Base-by-base conservation (phyloP, 1,140 invertebrate species). In the Bombus confusus region DNA sequence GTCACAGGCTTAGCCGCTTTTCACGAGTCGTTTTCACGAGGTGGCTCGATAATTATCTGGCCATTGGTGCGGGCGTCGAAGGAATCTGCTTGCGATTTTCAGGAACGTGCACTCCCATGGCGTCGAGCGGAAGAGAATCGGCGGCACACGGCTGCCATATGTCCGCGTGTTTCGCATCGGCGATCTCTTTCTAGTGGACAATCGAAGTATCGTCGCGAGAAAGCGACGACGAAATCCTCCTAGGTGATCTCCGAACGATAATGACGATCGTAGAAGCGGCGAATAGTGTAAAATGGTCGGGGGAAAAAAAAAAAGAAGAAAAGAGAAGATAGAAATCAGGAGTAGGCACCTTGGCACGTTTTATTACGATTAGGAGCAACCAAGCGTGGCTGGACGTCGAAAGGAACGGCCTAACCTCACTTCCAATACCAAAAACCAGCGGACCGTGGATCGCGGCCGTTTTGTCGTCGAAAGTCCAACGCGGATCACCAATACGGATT, bases 321-420 rank as follows among this genome's bases (percentile, higher is more conserved):
- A 82, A 78, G 83, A 74, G 79, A 41, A 91, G 94, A 94, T 93
- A 94, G 93, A 94, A 94, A 95, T 95, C 94, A 92, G 87, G 91
- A 92, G 91, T 91, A 71, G 90, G 84, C 92, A 94, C 94, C 94
- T 95, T 95, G 94, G 94, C 93, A 94, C 93, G 93, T 94, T 95
- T 92, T 93, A 95, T 95, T 95, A 93, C 93, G 93, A 95, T 95
- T 94, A 95, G 93, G 90, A 87, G 93, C 94, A 93, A 91, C 91
- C 92, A 93, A 95, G 92, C 94, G 94, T 95, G 92, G 87, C 91
- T 78, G 87, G 86, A 90, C 85, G 84, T 72, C 86, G 81, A 86
- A 34, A 71, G 76, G 87, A 83, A 83, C 88, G 81, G 87, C 83
- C 90, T 91, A 91, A 91, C 90, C 91, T 93, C 91, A 91, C 91